Conservation (phyloP, 2,113 vertebrate genomes). For the Bambusicola thoracicus region DNA sequence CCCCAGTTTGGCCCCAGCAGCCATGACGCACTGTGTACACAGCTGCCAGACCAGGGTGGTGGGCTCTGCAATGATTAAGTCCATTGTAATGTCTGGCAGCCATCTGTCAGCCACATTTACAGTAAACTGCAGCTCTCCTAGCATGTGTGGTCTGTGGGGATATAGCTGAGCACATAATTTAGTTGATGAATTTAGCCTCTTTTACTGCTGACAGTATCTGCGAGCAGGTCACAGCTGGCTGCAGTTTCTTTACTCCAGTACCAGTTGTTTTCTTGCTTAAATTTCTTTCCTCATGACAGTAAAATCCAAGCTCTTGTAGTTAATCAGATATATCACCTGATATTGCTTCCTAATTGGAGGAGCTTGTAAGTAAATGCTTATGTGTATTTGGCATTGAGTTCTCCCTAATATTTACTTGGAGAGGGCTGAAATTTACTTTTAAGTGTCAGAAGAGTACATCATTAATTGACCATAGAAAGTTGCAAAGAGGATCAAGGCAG, state of each 20-base stretch:
- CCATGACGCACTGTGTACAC: background rate
- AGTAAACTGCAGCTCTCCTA: background rate
- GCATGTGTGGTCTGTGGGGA: conserved; percentile 31
- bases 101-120: conserved; percentile 20
- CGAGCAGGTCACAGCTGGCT: conserved; percentile 8
- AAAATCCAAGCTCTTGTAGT: background rate
- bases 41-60: background rate
- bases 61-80: background rate
- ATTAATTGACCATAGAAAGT: background rate
- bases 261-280: background rate
- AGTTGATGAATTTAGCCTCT: background rate
- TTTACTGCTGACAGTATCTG: background rate
- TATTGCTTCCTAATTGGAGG: background rate
- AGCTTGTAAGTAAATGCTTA: background rate
- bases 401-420: background rate
- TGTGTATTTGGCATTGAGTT: background rate
- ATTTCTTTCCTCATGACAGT: background rate
- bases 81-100: background rate
- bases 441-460: background rate
- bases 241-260: background rate
- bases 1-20: background rate
- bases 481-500: background rate
- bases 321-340: background rate
- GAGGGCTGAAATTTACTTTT: background rate
- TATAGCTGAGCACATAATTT: background rate